A percentile compares a stretch with the other conserved stretches of the same genome.
Conservation (phyloP, 2,113 vertebrate species). For the Lasiurus borealis region DNA sequence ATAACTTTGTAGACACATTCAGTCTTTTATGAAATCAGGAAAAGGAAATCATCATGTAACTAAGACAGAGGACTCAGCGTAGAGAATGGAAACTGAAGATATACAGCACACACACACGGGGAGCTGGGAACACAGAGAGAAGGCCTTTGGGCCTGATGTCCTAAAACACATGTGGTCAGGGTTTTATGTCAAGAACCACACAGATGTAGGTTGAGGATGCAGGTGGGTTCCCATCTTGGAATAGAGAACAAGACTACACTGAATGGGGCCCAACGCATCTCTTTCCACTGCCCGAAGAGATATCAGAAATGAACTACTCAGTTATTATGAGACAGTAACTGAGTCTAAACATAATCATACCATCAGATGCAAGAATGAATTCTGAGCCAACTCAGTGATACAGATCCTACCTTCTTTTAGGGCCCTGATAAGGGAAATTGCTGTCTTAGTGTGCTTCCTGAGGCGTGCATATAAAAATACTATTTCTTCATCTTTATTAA, state of each 20-base stretch:
- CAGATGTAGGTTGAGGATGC: background rate
- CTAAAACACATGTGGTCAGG: background rate
- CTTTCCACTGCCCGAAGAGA: background rate
- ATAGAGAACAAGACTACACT: background rate
- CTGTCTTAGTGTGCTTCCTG: background rate
- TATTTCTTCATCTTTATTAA: background rate
- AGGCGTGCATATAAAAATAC: background rate
- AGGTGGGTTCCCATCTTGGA: background rate
- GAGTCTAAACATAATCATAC: background rate
- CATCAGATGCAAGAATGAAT: background rate
- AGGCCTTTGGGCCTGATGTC: background rate
- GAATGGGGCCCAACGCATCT: background rate
- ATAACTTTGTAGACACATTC: background rate
- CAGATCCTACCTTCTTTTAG: background rate
- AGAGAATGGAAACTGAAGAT: background rate
- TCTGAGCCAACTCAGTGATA: background rate
- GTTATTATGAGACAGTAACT: background rate
- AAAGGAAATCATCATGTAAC: background rate
- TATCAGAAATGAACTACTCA: background rate
- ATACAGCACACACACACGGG: background rate
- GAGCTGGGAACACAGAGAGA: background rate
- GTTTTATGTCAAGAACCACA: background rate
- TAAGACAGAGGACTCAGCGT: background rate
- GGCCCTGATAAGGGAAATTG: background rate
- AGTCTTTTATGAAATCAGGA: background rate